Base-by-base conservation (phyloP, 1,140 invertebrate species). In the Drosophila tropicalis region DNA sequence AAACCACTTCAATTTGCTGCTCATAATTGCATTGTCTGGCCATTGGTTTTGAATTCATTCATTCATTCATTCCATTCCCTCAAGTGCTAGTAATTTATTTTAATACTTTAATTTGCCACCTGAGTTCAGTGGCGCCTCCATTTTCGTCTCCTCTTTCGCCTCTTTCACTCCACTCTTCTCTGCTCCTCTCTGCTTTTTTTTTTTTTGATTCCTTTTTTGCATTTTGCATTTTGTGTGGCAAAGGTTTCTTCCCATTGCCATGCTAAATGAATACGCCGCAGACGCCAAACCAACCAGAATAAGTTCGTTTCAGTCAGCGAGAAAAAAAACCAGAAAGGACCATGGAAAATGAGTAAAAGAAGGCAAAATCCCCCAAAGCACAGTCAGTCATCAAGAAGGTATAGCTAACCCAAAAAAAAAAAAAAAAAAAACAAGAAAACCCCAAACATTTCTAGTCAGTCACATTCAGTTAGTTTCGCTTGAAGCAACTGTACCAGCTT, bases 41-140 rank as follows among this genome's bases (percentile, higher is more conserved):
- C 34, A 10, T 58, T 25, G 58, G 15, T 47, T 47, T 51, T 19
- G 3, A 51, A 47, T 47, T 47, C 15, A 47, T 19, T 51, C 44
- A 47, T 47, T 47, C 17, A 22, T 7, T 47, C 9, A 51, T 12
- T 22, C 17, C 58, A 66, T 54, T 70, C 63, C 34, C 71, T 57
- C 17, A 19, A 67, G 47, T 57, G 67, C 70, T 67, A 81, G 79
- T 64, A 81, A 81, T 81, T 51, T 89, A 83, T 72, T 79, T 73
- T 78, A 89, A 89, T 89, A 78, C 84, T 80, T 84, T 89, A 76
- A 89, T 84, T 89, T 84, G 81, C 84, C 84, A 87, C 84, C 84
- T 87, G 84, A 89, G 77, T 75, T 84, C 76, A 80, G 74, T 79
- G 77, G 66, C 73, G 73, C 70, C 60, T 70, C 54, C 58, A 41